These are phyloP conservation scores for Cheilosia variabilis DNA, from an alignment of 2,888 invertebrate species.

Conservation along the genomic window DNA sequence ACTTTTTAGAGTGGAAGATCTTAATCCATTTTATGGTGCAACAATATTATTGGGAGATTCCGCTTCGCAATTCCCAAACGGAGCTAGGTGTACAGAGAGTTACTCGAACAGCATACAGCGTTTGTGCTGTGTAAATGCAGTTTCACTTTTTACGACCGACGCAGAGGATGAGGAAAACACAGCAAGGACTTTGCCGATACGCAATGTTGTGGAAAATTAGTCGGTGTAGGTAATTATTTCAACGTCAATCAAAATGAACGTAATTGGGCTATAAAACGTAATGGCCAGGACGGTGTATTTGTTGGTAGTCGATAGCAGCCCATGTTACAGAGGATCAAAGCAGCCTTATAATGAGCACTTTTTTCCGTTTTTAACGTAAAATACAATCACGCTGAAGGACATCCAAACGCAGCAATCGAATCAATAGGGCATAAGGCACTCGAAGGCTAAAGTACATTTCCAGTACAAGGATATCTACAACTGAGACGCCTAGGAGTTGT, in stretches of 20 bases:
- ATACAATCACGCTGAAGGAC: constrained; percentile 9
- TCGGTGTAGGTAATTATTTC: constrained; percentile 50
- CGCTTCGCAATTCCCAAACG: constrained; percentile 24
- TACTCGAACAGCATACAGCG: constrained; percentile 7
- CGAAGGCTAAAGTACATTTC: too few species aligned
- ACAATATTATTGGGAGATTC: constrained; percentile 59
- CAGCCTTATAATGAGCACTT: too few species aligned
- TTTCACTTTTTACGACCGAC: constrained; percentile 15
- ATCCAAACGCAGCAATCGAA: not conserved
- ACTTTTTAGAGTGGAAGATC: constrained; percentile 51
- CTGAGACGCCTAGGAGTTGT: too few species aligned
- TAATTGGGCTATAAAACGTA: constrained; percentile 49
- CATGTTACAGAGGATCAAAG: constrained; percentile 15
- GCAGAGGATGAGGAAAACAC: not conserved
- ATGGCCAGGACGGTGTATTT: constrained; percentile 1
- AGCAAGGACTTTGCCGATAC: constrained; percentile 16
- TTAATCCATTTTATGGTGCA: constrained; percentile 66
- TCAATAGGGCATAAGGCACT: too few species aligned
- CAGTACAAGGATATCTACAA: too few species aligned
- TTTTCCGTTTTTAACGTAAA: not conserved
- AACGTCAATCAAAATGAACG: constrained; percentile 44
- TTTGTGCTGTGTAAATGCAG: not conserved
- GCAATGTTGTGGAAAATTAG: constrained; percentile 58
- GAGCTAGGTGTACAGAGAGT: not conserved
- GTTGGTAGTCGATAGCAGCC: not conserved